Base-by-base conservation (phyloP, 2,113 vertebrate species). In the Willisornis vidua region DNA sequence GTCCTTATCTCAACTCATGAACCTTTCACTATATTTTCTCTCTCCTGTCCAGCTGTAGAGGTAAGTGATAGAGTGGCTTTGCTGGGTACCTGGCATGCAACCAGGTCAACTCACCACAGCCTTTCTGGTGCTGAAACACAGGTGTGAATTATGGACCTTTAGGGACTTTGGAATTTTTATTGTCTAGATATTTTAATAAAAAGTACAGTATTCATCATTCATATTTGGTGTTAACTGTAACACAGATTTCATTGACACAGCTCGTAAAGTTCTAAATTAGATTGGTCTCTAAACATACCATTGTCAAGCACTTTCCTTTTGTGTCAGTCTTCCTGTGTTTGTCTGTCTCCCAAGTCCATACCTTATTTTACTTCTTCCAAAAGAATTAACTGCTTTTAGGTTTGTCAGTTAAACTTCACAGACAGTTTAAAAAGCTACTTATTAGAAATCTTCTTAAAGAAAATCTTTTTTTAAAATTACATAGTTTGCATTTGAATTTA, bases 381-480 rank as follows among this genome's bases (percentile, higher is more conserved):
- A 96, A 91, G 54, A 91, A 78, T 88, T 92, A 88, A 24, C 22
- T 80, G 33, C 79, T 76, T 63, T 91, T 79, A 87, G 25, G 10
- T 62, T 91, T 96, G 81, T 85, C 66, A 85, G 58, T 89, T 94
- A 77, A 85, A 91, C 72, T 91, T 93, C 28, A 48, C 37, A 63
- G 43, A 19, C 20, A 59, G 48, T 86, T 94, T 88, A 96, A 75
- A 72, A 94, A 94, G 85, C 67, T 77, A 58, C 46, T 93, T 93
- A 83, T 19, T 89, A 16, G 28, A 92, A 95, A 93, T 87, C 71
- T 62, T 85, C 87, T 95, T 95, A 94, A 45, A 67, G 77, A 70
- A 95, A 92, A 91, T 96, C 84, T 87, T 87, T 87, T 9, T 89
- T 92, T 82, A 86, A 90, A 94, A 96, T 88, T 51, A 59, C 43